Conservation (phyloP, 2,888 invertebrate species). For the Chaetoderma sp. region DNA sequence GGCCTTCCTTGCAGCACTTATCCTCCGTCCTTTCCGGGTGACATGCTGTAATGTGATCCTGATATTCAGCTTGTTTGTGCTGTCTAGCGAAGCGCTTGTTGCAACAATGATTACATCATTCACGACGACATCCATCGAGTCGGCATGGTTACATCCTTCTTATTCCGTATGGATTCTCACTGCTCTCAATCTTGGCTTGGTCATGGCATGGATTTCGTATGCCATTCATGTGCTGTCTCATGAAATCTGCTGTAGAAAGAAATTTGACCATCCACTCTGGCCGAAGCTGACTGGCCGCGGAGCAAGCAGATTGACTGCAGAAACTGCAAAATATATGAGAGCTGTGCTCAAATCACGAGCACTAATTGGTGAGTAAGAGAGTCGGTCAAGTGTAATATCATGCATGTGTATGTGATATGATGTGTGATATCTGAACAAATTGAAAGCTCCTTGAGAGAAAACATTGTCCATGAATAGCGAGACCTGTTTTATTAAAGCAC, state of each 20-base stretch:
- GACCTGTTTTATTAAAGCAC: too few species aligned
- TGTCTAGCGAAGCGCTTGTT: constrained; percentile 46
- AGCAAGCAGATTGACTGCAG: constrained; percentile 45
- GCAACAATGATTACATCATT: constrained; percentile 45
- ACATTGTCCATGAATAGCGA: too few species aligned
- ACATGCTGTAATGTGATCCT: constrained; percentile 53
- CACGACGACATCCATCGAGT: constrained; percentile 28
- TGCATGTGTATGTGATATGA: too few species aligned
- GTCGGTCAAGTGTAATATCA: too few species aligned
- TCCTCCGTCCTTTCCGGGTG: constrained; percentile 57
- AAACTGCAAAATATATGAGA: constrained; percentile 60
- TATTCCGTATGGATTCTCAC: constrained; percentile 46
- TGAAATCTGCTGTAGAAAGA: constrained; percentile 40
- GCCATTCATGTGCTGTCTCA: background rate
- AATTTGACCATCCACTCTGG: constrained; percentile 53
- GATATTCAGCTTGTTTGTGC: constrained; percentile 44
- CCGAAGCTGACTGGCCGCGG: constrained; percentile 54
- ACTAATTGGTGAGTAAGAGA: constrained; percentile 49
- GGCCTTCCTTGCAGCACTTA: constrained; percentile 36
- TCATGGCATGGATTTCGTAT: constrained; percentile 39
- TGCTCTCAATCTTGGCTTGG: constrained; percentile 44
- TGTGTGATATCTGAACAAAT: too few species aligned
- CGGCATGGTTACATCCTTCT: constrained; percentile 49
- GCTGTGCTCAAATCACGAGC: constrained; percentile 55
- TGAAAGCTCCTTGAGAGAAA: too few species aligned